Conservation (phyloP, 2,797 vertebrate genomes). For the Taenioides sp. region DNA sequence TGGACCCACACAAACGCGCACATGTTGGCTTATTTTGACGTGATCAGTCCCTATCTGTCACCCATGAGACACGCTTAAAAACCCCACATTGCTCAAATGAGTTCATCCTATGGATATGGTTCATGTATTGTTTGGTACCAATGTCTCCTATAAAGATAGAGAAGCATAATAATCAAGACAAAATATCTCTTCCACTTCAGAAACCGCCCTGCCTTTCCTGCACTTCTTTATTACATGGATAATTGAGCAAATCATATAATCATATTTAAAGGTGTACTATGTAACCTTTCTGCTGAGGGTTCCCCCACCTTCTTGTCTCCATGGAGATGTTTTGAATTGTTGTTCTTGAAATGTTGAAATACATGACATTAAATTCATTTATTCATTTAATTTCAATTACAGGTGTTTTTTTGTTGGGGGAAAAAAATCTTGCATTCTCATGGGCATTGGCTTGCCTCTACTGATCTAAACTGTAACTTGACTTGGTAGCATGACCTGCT, state of each 20-base stretch:
- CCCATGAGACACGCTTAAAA: neutral
- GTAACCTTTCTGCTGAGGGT: no score
- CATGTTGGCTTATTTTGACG: constrained; percentile 61
- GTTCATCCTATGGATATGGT: neutral
- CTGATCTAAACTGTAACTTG: no score
- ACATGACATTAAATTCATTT: no score
- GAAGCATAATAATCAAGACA: neutral
- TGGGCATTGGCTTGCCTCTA: no score
- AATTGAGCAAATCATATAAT: no score
- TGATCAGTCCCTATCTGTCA: constrained; percentile 22
- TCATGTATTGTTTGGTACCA: neutral
- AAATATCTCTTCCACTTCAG: neutral
- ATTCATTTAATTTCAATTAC: no score
- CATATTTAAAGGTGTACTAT: neutral
- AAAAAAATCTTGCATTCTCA: no score
- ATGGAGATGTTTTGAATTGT: no score
- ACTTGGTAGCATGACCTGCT: no score
- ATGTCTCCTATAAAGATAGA: neutral
- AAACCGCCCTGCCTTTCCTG: neutral
- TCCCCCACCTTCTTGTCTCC: no score
- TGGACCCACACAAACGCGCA: constrained; percentile 39
- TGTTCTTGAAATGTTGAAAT: no score
- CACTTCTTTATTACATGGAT: neutral
- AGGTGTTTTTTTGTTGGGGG: no score
- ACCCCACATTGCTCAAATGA: neutral